Evolutionary conservation across 2,797 vertebrate species (phyloP).

Genomic region (Podarcis siculus): DNA sequence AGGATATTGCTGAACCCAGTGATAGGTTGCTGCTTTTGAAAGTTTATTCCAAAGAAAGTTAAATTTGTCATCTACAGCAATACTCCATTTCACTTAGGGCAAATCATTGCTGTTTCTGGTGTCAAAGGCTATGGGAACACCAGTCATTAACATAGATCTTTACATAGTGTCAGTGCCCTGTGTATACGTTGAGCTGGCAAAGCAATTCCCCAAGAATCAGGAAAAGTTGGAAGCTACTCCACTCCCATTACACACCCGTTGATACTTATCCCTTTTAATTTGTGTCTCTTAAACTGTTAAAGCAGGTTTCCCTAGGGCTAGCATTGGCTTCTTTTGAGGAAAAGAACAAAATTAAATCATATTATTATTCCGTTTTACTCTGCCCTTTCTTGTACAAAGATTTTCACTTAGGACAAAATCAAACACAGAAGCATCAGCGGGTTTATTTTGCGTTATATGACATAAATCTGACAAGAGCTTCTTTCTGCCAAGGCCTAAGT

Average conservation of each 20-base stretch:
- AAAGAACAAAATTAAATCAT: slow-evolving; percentile 36
- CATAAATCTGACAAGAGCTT: not conserved
- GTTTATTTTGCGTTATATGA: slow-evolving; percentile 1
- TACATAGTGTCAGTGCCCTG: slow-evolving; percentile 11
- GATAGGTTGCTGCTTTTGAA: not conserved
- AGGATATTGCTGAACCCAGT: not conserved
- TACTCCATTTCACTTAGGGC: slow-evolving; percentile 13
- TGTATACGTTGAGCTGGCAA: slow-evolving; percentile 37
- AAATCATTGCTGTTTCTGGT: slow-evolving; percentile 4
- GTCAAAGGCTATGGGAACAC: not conserved
- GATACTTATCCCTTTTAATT: slow-evolving; percentile 44
- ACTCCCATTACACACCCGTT: not conserved
- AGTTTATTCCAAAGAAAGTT: not conserved
- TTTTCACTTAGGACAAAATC: slow-evolving; percentile 33
- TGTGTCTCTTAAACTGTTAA: slow-evolving; percentile 34
- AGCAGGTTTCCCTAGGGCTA: slow-evolving; percentile 8
- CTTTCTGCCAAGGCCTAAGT: slow-evolving; percentile 37
- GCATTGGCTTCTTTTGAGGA: slow-evolving; percentile 35
- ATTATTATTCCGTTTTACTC: slow-evolving; percentile 1
- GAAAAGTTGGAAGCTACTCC: slow-evolving; percentile 29
- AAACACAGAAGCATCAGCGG: slow-evolving; percentile 11
- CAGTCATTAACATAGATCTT: slow-evolving; percentile 36
- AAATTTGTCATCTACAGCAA: not conserved
- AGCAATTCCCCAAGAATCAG: slow-evolving; percentile 11
- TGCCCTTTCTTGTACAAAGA: slow-evolving; percentile 8